Conservation (phyloP, 2,797 vertebrate genomes). For the Leucoraja ocellata region DNA sequence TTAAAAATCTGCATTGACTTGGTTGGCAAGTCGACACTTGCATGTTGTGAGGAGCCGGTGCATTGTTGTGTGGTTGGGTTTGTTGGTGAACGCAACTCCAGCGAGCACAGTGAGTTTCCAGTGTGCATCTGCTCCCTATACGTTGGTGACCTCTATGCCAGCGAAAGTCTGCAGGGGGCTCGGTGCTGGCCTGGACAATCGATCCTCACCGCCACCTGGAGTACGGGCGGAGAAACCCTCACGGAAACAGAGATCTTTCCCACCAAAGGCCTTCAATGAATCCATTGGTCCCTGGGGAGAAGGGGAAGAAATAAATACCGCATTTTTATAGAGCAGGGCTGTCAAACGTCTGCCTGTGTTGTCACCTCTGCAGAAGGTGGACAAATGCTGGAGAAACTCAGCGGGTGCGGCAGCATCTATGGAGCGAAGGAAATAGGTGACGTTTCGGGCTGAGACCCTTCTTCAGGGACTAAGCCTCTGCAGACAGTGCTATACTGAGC, state of each 20-base stretch:
- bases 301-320: background rate
- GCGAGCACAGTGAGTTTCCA: background rate
- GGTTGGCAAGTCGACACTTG: background rate
- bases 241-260: slow-evolving; percentile 47
- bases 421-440: too few species aligned
- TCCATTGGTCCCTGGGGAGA: slow-evolving; percentile 50
- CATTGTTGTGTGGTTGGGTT: background rate
- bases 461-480: too few species aligned
- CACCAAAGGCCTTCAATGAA: slow-evolving; percentile 45
- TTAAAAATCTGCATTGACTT: background rate
- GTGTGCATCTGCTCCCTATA: slow-evolving; percentile 41
- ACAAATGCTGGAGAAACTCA: too few species aligned
- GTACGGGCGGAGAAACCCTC: slow-evolving; percentile 48
- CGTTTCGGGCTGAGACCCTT: too few species aligned
- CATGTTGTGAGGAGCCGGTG: too few species aligned
- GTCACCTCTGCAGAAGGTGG: too few species aligned
- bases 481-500: too few species aligned
- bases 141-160: slow-evolving; percentile 48
- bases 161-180: slow-evolving; percentile 43
- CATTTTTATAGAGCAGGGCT: background rate
- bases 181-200: slow-evolving; percentile 41
- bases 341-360: background rate
- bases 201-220: slow-evolving; percentile 44
- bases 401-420: too few species aligned
- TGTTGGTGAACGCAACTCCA: background rate